Evolutionary conservation across 2,113 vertebrate genomes (phyloP).

Genomic region (Phyllopteryx taeniolatus): DNA sequence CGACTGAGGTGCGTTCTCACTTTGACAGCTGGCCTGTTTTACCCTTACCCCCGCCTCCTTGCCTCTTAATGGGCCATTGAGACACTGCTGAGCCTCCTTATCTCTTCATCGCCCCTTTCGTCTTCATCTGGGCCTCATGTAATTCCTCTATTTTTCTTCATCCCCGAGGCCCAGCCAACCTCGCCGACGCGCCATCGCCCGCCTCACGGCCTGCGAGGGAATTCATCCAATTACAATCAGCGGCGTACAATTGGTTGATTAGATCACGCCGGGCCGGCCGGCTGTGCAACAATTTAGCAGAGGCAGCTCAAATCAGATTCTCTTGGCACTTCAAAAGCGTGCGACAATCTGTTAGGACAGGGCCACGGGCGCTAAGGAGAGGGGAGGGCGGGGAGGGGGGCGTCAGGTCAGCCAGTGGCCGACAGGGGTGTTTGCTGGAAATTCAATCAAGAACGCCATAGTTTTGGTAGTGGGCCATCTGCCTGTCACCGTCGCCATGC

Average conservation of each 20-base stretch:
- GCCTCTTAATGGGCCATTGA: slow-evolving; percentile 73
- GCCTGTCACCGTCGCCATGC: slow-evolving; percentile 74
- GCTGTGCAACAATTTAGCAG: slow-evolving; percentile 77
- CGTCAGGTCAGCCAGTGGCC: slow-evolving; percentile 50
- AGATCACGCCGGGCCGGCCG: slow-evolving; percentile 66
- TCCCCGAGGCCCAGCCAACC: slow-evolving; percentile 69
- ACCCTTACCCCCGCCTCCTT: slow-evolving; percentile 66
- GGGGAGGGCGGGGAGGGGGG: slow-evolving; percentile 40
- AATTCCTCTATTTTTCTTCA: slow-evolving; percentile 81
- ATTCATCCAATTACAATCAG: slow-evolving; percentile 82
- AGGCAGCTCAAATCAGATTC: slow-evolving; percentile 73
- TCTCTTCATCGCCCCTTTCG: slow-evolving; percentile 66
- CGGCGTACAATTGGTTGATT: slow-evolving; percentile 72
- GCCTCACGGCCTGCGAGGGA: slow-evolving; percentile 76
- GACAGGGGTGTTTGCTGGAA: slow-evolving; percentile 56
- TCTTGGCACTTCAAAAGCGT: slow-evolving; percentile 72
- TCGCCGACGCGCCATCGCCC: slow-evolving; percentile 59
- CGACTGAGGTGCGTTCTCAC: slow-evolving; percentile 48
- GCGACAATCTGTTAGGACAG: slow-evolving; percentile 78
- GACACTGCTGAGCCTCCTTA: slow-evolving; percentile 62
- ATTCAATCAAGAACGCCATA: slow-evolving; percentile 75
- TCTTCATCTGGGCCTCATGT: slow-evolving; percentile 65
- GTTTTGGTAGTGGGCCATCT: slow-evolving; percentile 71
- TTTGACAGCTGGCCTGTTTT: slow-evolving; percentile 62
- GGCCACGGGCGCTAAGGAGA: slow-evolving; percentile 62